A percentile compares a stretch with the other conserved stretches of the same genome.
Evolutionary conservation across 2,888 invertebrate genomes (phyloP).

Genomic region (Melinopterus prodromus): DNA sequence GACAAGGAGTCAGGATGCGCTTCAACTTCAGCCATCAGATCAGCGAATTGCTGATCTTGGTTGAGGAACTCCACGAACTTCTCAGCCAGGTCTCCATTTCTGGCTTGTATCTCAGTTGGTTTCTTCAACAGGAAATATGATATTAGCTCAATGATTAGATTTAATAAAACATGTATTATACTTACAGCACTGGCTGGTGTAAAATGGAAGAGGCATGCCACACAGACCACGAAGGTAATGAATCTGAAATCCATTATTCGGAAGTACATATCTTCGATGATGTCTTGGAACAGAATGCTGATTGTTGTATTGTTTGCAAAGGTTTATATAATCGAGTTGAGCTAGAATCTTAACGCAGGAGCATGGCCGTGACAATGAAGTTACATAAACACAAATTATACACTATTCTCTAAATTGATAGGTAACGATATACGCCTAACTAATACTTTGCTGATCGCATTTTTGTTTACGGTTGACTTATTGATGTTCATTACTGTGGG

Average conservation of each 20-base stretch:
- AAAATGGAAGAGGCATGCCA: background rate
- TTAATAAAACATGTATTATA: background rate
- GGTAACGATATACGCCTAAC: background rate
- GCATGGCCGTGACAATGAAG: constrained; percentile 33
- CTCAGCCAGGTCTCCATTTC: constrained; percentile 48
- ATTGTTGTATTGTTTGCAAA: background rate
- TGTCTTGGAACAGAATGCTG: background rate
- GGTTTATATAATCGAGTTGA: constrained; percentile 12
- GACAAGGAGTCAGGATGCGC: constrained; percentile 27
- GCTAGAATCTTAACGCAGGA: background rate
- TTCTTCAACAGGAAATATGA: constrained; percentile 18
- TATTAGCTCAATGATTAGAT: too few relatives aligned
- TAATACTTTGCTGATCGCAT: constrained; percentile 10
- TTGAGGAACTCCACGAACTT: constrained; percentile 55
- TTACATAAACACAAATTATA: constrained; percentile 34
- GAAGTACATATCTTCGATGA: background rate
- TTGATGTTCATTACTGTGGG: constrained; percentile 4
- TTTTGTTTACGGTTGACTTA: background rate
- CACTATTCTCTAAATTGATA: constrained; percentile 13
- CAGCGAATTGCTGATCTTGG: constrained; percentile 52
- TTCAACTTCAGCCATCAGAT: constrained; percentile 27
- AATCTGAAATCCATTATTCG: constrained; percentile 5
- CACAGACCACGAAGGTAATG: background rate
- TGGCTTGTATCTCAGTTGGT: constrained; percentile 24
- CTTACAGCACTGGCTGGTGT: constrained; percentile 14